Evolutionary conservation across 2,888 invertebrate species (phyloP).

Genomic region (Miltochrista miniata): DNA sequence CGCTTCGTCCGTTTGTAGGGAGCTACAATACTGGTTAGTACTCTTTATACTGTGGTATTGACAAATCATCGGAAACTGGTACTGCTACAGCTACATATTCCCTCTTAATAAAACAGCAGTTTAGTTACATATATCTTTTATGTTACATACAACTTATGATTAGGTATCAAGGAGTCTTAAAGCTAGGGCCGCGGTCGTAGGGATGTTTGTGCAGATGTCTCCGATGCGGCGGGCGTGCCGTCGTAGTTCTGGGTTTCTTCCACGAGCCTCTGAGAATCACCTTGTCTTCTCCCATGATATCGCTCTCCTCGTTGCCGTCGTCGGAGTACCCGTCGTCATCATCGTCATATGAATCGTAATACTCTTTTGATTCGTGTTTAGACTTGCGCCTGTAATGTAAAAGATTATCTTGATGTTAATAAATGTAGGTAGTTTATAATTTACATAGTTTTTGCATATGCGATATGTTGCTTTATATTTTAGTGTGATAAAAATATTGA

Average conservation of each 20-base stretch:
- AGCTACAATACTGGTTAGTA: too few species aligned
- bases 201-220: slow-evolving; percentile 82
- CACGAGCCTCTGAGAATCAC: slow-evolving; percentile 43
- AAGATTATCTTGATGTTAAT: not conserved
- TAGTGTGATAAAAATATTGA: too few species aligned
- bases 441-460: too few species aligned
- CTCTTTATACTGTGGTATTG: too few species aligned
- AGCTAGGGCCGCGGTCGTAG: slow-evolving; percentile 72
- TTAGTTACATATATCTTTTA: slow-evolving; percentile 11
- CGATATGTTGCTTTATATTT: too few species aligned
- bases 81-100: too few species aligned
- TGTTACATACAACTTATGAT: slow-evolving; percentile 18
- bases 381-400: slow-evolving; percentile 44
- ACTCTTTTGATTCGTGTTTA: slow-evolving; percentile 51
- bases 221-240: slow-evolving; percentile 62
- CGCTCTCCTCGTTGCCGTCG: slow-evolving; percentile 56
- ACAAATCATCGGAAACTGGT: too few species aligned
- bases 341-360: slow-evolving; percentile 59
- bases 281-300: slow-evolving; percentile 67
- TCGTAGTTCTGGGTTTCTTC: slow-evolving; percentile 37
- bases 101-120: slow-evolving; percentile 9
- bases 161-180: slow-evolving; percentile 25
- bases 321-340: slow-evolving; percentile 63
- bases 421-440: too few species aligned
- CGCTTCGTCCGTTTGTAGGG: too few species aligned